Evolutionary conservation across 2,113 vertebrate genomes (phyloP).

Genomic region (Eira barbara): DNA sequence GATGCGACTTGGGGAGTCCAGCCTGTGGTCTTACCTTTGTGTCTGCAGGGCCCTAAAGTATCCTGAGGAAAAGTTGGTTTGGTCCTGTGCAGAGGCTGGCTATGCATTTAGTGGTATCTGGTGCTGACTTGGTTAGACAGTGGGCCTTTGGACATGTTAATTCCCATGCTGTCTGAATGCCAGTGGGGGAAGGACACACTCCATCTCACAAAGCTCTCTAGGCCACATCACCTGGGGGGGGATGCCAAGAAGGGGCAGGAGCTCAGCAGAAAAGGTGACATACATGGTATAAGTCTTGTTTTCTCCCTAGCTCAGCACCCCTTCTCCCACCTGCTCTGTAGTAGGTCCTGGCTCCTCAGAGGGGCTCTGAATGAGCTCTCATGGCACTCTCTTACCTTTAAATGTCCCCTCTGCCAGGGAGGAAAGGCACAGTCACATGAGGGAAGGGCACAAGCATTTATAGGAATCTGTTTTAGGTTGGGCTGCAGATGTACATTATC

Average conservation of each 20-base stretch:
- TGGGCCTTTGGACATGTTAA: background rate
- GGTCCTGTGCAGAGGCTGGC: background rate
- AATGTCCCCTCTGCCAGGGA: too few relatives aligned
- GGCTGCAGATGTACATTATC: background rate
- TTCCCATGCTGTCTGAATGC: rapidly evolving
- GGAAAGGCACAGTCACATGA: background rate
- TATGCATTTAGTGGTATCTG: background rate
- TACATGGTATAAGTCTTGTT: background rate
- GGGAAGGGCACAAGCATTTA: background rate
- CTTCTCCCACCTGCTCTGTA: background rate
- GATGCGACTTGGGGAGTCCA: background rate
- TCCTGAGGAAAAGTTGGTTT: background rate
- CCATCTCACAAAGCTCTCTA: background rate
- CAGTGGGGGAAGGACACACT: background rate
- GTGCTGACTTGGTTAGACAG: background rate
- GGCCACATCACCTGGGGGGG: background rate
- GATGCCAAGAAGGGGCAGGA: too few relatives aligned
- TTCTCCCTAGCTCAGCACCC: rapidly evolving
- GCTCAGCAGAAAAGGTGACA: background rate
- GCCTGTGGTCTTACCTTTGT: background rate
- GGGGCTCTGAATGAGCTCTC: background rate
- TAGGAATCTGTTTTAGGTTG: background rate
- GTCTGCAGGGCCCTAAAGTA: background rate
- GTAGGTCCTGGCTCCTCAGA: background rate
- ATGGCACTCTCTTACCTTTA: background rate